Base-by-base conservation (phyloP, 2,888 invertebrate species). In the Drosophila parthenogenetica region DNA sequence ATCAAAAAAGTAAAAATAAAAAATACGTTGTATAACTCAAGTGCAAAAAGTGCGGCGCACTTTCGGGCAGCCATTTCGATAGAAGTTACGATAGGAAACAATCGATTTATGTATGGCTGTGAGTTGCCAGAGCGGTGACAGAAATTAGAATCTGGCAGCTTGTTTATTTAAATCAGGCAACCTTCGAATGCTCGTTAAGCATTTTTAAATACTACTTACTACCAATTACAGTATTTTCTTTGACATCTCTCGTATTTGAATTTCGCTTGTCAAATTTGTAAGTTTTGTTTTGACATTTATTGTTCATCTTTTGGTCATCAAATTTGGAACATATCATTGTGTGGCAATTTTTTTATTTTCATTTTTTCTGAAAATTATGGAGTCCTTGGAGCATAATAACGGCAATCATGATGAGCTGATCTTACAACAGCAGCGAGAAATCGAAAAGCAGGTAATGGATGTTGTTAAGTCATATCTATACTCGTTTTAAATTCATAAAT, bases 381-480 rank as follows among this genome's bases (percentile, higher is more conserved):
- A 90, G 50, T 80, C 88, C 4, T 59, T 80, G 39, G 83, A 85
- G 51, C 72, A 79, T 49, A 79, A 77, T 16, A 22, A 22, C 22
- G 74, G 85, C 17, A 92, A 92, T 77, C 90, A 91, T 11, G 92
- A 92, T 94, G 98, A 98, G 92, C 94, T 98, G 91, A 98, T 98
- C 87, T 94, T 98, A 93, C 97, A 97, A 91, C 98, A 98, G 92
- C 97, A 98, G 92, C 95, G 97, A 75, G 96, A 96, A 92, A 98
- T 99, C 91, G 98, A 98, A 92, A 96, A 97, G 94, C 98, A 98
- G 95, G 98, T 35, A 35, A 7, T 13, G 2, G 13, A 11, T 35
- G 35, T 1, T 25, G 22, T 22, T 32, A 32, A 32, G 2, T 32
- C 4, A 32, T 32, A 10, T 32, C 32, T 32, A 32, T 10, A 32